Evolutionary conservation across 2,113 vertebrate genomes (phyloP).

Genomic region (Perca flavescens): DNA sequence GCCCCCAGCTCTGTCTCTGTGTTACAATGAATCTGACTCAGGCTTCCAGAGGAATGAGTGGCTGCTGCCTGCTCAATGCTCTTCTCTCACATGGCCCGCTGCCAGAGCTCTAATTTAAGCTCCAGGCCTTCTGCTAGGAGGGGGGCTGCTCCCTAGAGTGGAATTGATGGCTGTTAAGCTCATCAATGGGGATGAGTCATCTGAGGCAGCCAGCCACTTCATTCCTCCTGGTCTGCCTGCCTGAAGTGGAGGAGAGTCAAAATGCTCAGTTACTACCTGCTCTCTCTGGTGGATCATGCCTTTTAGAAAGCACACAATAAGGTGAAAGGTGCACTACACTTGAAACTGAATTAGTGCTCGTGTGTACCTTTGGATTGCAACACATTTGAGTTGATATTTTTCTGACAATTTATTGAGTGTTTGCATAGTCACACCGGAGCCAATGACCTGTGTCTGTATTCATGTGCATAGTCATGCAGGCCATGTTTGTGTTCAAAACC

Average conservation of each 20-base stretch:
- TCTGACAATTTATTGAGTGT: constrained; percentile 15
- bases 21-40: constrained; percentile 72
- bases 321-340: constrained; percentile 10
- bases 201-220: constrained; percentile 71
- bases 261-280: constrained; percentile 60
- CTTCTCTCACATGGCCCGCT: constrained; percentile 70
- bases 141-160: constrained; percentile 75
- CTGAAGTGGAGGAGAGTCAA: constrained; percentile 64
- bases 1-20: constrained; percentile 50
- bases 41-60: constrained; percentile 78
- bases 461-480: constrained; percentile 22
- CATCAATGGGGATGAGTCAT: constrained; percentile 86
- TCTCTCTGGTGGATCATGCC: constrained; percentile 33
- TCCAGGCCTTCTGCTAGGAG: constrained; percentile 75
- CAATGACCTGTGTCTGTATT: constrained; percentile 8
- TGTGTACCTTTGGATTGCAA: not conserved
- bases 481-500: constrained; percentile 33
- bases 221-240: constrained; percentile 64
- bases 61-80: constrained; percentile 66
- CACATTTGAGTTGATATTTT: constrained; percentile 17
- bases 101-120: constrained; percentile 82
- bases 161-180: constrained; percentile 85
- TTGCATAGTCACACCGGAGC: constrained; percentile 40
- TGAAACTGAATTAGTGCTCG: constrained; percentile 7
- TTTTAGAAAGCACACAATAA: constrained; percentile 34